Base-by-base conservation (phyloP, 2,888 invertebrate species). In the Autographa gamma region DNA sequence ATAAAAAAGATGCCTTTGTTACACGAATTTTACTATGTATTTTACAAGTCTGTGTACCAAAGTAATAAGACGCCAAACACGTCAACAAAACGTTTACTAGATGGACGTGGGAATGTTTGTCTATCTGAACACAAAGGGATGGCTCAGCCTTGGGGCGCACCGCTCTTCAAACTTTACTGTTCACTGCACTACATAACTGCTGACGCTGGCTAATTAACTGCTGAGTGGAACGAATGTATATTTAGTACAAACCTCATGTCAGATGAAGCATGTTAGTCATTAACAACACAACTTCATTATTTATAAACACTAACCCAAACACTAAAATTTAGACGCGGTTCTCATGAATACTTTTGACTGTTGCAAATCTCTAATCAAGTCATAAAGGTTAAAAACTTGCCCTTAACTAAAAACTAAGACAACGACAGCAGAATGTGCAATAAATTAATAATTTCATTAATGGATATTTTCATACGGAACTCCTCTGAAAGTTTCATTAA, bases 91-190 rank as follows among this genome's bases (percentile, higher is more conserved):
- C 79, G 75, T 48, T 43, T 43, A n/a, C n/a, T n/a, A 48, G 82
- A 86, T 84, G 74, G 80, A 74, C 84, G 87, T 87, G 87, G 76
- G 84, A 87, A 85, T 88, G 85, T 88, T 83, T 84, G 82, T 81
- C 80, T 81, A 80, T 72, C 54, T 59, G 43, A 69, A 69, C 63
- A 79, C 79, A 85, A 86, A 82, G 80, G 80, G 73, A 72, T 75
- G 67, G 62, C 63, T 71, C 61, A 70, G 62, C 70, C 73, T 66
- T 68, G 59, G 54, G 34, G 54, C n/a, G 38, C 65, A 31, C 60
- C 58, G 56, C 14, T 74, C 41, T 79, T 66, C 61, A 52, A 8
- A 67, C 58, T 71, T 58, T 48, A 66, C 56, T 61, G 13, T 63
- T 38, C 52, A 43, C 31, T 63, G 32, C 9, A 31, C n/a, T 43